These are phyloP conservation scores for Anguilla japonica DNA, from an alignment of 2,113 vertebrate species.

Conservation along the genomic window DNA sequence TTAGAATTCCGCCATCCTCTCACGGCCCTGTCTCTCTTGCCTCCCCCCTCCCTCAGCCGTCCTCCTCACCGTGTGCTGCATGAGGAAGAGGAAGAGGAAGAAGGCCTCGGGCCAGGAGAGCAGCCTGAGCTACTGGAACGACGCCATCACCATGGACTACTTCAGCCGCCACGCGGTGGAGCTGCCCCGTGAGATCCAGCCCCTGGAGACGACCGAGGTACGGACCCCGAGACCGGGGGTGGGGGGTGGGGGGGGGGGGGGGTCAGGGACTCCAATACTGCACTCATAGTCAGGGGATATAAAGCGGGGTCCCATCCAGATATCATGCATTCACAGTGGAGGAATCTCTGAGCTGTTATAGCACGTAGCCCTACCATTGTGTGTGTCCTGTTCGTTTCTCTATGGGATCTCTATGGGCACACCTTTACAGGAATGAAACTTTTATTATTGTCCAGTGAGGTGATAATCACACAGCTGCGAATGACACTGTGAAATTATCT, in stretches of 20 bases:
- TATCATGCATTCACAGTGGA: neutral
- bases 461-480: neutral
- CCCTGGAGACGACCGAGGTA: constrained; percentile 93
- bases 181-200: constrained; percentile 92
- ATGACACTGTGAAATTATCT: neutral
- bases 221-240: neutral
- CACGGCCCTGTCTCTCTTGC: neutral
- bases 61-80: constrained; percentile 92
- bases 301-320: neutral
- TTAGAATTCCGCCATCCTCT: too few relatives aligned
- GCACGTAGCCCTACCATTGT: too few relatives aligned
- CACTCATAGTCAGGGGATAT: neutral
- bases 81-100: constrained; percentile 83
- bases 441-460: neutral
- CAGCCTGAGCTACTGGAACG: constrained; percentile 99
- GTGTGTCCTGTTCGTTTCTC: neutral
- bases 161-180: constrained; percentile 95
- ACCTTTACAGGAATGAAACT: neutral
- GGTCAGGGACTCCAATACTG: neutral
- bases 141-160: constrained; percentile 99
- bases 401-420: neutral
- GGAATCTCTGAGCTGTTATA: too few relatives aligned
- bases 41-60: constrained; percentile 74
- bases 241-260: too few relatives aligned
- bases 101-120: constrained; percentile 92